Evolutionary conservation across 2,113 vertebrate species (phyloP), one percentile per base, ranked within the genome.

Genomic region (Sisor rabdophorus): DNA sequence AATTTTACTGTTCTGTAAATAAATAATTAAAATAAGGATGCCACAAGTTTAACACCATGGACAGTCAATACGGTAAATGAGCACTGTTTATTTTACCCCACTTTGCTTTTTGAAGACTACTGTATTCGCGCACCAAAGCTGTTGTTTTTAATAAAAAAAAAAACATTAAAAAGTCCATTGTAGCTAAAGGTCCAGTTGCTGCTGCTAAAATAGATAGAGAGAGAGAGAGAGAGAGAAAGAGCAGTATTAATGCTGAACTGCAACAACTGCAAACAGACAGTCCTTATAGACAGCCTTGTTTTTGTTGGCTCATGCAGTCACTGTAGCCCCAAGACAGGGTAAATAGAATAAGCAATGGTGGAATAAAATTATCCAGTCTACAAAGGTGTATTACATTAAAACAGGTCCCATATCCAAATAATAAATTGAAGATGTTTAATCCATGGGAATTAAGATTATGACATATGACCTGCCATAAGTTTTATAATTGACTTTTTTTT

Each of bases 261-360:
- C n/a, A n/a, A n/a, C n/a, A 77, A 59, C 78, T 59, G 53, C 70
- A 80, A 75, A 44, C 55, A 68, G 69, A 50, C 28, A 36, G 70
- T 55, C 63, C 74, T n/a, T 16, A 54, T 6, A 54, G 20, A 48
- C 68, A 55, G 4, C 26, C 30, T 26, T 22, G 36, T 67, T 80
- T 19, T 16, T 22, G 36, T 67, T 68, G 65, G 22, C 65, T 60
- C 16, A 44, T 30, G 15, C 20, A 40, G 4, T 71, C 24, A 40
- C 50, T 52, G 52, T 80, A 20, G 40, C 56, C 32, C 0, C 13
- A 24, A 6, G 30, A 61, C 15, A 60, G n/a, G 12, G 20, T 24
- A 24, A 52, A 59, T 32, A 60, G 10, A 73, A 67, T 36, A 68
- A 30, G 17, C 8, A 32, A 22, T 24, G 16, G 17, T 36, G 44